A percentile compares a stretch with the other conserved stretches of the same genome.
phyloP scores from a whole-genome alignment of 1,140 invertebrate species.

The Drosophila pectinifera region DNA sequence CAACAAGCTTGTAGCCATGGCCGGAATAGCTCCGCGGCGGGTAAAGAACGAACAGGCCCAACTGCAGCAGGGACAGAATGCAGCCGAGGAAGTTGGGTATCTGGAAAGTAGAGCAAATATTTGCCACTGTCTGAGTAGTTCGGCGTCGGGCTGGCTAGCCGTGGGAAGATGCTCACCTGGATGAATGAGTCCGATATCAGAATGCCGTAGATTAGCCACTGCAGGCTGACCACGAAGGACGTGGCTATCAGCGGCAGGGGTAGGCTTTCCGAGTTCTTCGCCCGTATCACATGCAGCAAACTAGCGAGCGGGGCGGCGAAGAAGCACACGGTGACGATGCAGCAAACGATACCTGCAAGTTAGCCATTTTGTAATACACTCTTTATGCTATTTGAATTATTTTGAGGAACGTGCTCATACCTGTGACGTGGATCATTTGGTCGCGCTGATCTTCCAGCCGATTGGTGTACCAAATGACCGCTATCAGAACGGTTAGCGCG shows the following conservation, averaged over 20 bases:
- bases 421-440: slow-evolving; percentile 72
- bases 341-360: slow-evolving; percentile 88
- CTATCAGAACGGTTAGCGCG: slow-evolving; percentile 61
- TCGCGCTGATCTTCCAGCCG: slow-evolving; percentile 50
- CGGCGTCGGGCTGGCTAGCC: neutral
- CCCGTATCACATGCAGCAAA: slow-evolving; percentile 90
- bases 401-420: slow-evolving; percentile 38
- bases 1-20: slow-evolving; percentile 77
- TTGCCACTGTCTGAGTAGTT: slow-evolving; percentile 11
- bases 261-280: slow-evolving; percentile 91
- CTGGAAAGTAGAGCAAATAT: slow-evolving; percentile 85
- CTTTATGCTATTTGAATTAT: neutral
- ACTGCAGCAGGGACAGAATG: slow-evolving; percentile 88
- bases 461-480: slow-evolving; percentile 68
- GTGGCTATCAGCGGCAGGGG: slow-evolving; percentile 92
- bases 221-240: slow-evolving; percentile 90
- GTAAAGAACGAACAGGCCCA: slow-evolving; percentile 90
- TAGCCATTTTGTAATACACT: neutral
- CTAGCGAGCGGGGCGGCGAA: slow-evolving; percentile 92
- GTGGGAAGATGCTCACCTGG: slow-evolving; percentile 86
- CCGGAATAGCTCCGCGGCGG: slow-evolving; percentile 86
- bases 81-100: slow-evolving; percentile 91
- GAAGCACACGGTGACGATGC: slow-evolving; percentile 90
- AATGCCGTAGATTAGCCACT: slow-evolving; percentile 92
- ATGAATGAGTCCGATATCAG: slow-evolving; percentile 90